Base-by-base conservation (phyloP, 1,140 invertebrate species). In the Arctopsyche grandis region DNA sequence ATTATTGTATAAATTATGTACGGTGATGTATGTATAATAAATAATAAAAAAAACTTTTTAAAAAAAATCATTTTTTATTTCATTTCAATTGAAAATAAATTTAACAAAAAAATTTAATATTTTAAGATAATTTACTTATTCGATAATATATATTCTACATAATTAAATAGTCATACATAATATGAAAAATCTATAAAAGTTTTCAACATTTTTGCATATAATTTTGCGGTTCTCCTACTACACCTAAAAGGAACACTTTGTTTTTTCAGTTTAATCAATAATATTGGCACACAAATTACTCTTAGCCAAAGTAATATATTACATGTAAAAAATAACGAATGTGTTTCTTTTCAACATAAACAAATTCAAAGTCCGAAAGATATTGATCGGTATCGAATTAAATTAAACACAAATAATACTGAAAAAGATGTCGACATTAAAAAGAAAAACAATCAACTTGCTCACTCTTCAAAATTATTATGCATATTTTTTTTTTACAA, bases 241-340 rank as follows among this genome's bases (percentile, higher is more conserved):
- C 26, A 63, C 26, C 56, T 76, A 76, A 48, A 76, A 76, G 74
- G 74, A 76, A 76, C 74, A 76, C 52, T 76, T 76, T 58, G n/a
- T 56, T 58, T 74, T 43, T 56, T 63, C 4, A 56, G 22, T 26
- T 22, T 63, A 74, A 26, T 48, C 7, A 21, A 38, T 38, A 38
- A 38, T 38, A 63, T 76, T 76, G 74, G 74, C 74, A 76, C 74
- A 76, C 14, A 46, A 21, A 46, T 71, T 69, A 9, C 16, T 44
- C 10, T 71, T 46, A 46, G 38, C 29, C 38, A 38, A 71, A 69
- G 0, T 10, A 69, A 60, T 60, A 60, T 38, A 38, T 38, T 38
- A 38, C 29, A 38, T 38, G 29, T 38, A 38, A 1, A 38, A 38
- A 38, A 38, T 38, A 38, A 38, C 29, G 29, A 38, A 38, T 38